Base-by-base conservation (phyloP, 2,797 vertebrate species). In the Channallabes apus region DNA sequence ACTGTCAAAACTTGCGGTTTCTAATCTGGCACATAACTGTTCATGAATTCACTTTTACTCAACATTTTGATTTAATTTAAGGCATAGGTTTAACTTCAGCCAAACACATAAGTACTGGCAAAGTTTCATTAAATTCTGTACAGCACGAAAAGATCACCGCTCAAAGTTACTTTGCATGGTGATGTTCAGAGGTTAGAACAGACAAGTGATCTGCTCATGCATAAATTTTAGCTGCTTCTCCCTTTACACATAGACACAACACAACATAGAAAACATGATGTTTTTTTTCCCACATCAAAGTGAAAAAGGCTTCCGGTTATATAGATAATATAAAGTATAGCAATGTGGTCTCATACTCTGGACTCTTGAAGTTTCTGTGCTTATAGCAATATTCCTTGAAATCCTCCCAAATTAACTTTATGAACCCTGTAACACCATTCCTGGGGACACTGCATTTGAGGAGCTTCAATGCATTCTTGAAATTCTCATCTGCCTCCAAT, bases 161-260 rank as follows among this genome's bases (percentile, higher is more conserved):
- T 86, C 78, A 0, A 38, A 27, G 82, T 88, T 88, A 24, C 6
- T 22, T 41, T 88, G 76, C 82, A 88, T 88, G 14, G 71, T 56
- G 38, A 88, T 82, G 35, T 82, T 85, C 61, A 88, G 71, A 88
- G 61, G 71, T n/a, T 77, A 84, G 77, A 85, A 88, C 46, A 88
- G 64, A 32, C 84, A 88, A 71, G 32, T 71, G 69, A 88, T 82
- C 62, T 80, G 84, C 64, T 84, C 69, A 9, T 86, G 77, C 54
- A 88, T 71, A 51, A 46, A 69, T 4, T 85, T 78, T 6, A 64
- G 78, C 22, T 62, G 61, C 68, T 54, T 86, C 62, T 78, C 56
- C 78, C 87, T 88, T 32, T 46, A 58, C 32, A 41, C 58, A 35
- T 35, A 64, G 32, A 78, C 56, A 79, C 41, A 24, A 35, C 65